These are phyloP conservation scores for Oophaga sylvatica DNA, from an alignment of 2,797 vertebrate species.

Conservation along the genomic window DNA sequence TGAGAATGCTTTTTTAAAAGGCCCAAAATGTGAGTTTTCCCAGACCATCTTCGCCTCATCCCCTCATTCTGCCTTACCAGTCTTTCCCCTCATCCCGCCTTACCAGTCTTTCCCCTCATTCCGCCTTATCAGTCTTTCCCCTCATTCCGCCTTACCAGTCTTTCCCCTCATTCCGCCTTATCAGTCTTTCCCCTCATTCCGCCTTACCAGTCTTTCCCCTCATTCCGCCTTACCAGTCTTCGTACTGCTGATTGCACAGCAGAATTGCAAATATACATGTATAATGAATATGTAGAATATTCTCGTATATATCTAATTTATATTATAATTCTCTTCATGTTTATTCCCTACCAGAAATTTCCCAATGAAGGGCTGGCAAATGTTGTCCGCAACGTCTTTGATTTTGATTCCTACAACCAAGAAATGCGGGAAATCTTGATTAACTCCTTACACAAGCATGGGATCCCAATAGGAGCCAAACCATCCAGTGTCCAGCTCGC, in stretches of 20 bases:
- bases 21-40: no score
- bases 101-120: no score
- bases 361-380: constrained; percentile 90
- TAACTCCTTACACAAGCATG: constrained; percentile 89
- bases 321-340: constrained; percentile 27
- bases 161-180: no score
- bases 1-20: no score
- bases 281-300: background rate
- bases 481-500: constrained; percentile 88
- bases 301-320: background rate
- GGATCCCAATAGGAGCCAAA: constrained; percentile 94
- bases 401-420: constrained; percentile 98
- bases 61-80: no score
- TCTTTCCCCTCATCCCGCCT: no score
- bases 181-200: no score
- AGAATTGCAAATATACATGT: background rate
- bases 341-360: constrained; percentile 82
- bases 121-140: no score
- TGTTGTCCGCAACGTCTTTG: constrained; percentile 94
- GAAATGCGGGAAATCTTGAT: constrained; percentile 89
- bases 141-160: no score
- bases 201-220: no score
- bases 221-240: no score
- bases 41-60: no score
- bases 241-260: background rate